Conservation (phyloP, 2,797 vertebrate genomes). For the Poecilia velifera region DNA sequence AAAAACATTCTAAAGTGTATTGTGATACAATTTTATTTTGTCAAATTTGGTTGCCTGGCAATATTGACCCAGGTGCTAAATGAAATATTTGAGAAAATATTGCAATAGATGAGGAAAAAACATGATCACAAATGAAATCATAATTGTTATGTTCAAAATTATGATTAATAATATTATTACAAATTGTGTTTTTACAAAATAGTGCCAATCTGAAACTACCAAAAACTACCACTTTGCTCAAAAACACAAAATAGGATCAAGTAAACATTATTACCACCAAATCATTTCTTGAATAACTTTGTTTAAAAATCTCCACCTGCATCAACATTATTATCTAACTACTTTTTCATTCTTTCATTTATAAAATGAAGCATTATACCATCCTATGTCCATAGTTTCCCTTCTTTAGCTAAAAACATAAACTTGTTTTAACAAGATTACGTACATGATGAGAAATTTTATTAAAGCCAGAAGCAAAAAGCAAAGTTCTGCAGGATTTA, state of each 20-base stretch:
- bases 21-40: not conserved
- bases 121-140: not conserved
- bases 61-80: not conserved
- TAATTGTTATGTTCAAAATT: not conserved
- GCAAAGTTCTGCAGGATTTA: conserved; percentile 43
- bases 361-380: conserved; percentile 7
- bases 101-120: not conserved
- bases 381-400: not conserved
- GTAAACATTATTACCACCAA: not conserved
- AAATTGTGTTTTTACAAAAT: not conserved
- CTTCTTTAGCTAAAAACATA: conserved; percentile 15
- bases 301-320: not conserved
- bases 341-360: not conserved
- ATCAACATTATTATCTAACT: not conserved
- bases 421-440: conserved; percentile 15
- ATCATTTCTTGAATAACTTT: not conserved
- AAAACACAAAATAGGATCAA: not conserved
- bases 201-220: no score
- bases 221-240: not conserved
- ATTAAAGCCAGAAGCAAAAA: conserved; percentile 25
- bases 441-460: conserved; percentile 7
- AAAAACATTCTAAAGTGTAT: not conserved
- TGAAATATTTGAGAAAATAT: not conserved
- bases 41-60: not conserved
- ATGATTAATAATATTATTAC: not conserved